phyloP scores from a whole-genome alignment of 2,113 vertebrate species.

The Carlito syrichta region DNA sequence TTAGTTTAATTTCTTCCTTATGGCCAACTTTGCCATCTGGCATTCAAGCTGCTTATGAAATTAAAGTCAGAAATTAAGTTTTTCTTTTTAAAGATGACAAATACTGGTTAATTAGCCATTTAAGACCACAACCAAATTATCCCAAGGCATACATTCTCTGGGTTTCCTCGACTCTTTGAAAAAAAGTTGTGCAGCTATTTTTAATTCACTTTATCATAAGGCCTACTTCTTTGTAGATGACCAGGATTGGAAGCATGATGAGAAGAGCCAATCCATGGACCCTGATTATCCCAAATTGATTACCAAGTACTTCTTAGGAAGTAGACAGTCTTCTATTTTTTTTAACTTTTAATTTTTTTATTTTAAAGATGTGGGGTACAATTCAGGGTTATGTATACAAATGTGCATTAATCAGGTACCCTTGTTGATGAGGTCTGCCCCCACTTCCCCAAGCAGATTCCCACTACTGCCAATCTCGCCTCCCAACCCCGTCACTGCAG shows the following conservation, averaged over 20 bases:
- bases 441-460: too few relatives aligned
- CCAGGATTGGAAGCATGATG: constrained; percentile 93
- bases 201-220: constrained; percentile 84
- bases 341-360: too few relatives aligned
- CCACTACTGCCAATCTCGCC: too few relatives aligned
- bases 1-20: constrained; percentile 79
- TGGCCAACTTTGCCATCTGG: constrained; percentile 81
- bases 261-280: constrained; percentile 85
- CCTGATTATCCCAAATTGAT: constrained; percentile 84
- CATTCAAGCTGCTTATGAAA: constrained; percentile 90
- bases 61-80: constrained; percentile 72
- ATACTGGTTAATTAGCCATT: constrained; percentile 90
- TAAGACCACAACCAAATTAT: constrained; percentile 81
- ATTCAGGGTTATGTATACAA: too few relatives aligned
- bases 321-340: constrained; percentile 81
- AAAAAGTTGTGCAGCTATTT: constrained; percentile 91
- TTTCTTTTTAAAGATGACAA: constrained; percentile 83
- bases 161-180: constrained; percentile 86
- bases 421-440: too few relatives aligned
- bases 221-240: constrained; percentile 90
- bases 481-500: too few relatives aligned
- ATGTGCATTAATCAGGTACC: too few relatives aligned
- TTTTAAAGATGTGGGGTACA: too few relatives aligned
- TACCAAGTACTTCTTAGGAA: constrained; percentile 84
- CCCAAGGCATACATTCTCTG: constrained; percentile 89